Conservation (phyloP, 1,140 invertebrate species). For the Ceratina japonica region DNA sequence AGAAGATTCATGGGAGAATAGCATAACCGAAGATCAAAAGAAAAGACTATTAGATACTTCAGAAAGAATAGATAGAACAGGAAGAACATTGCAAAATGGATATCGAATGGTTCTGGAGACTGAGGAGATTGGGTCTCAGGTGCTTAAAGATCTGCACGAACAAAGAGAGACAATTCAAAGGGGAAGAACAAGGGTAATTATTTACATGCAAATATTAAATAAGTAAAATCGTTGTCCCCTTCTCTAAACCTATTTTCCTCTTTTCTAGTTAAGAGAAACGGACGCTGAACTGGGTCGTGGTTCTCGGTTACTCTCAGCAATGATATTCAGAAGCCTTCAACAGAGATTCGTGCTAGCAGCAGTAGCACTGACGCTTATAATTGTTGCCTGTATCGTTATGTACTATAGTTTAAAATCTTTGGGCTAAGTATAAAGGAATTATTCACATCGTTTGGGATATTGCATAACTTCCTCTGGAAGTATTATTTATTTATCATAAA, state of each 20-base stretch:
- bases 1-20: constrained; percentile 85
- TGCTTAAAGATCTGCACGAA: constrained; percentile 89
- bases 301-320: constrained; percentile 88
- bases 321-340: constrained; percentile 89
- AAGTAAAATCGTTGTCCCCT: constrained; percentile 3
- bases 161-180: constrained; percentile 93
- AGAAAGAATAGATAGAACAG: constrained; percentile 90
- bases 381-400: constrained; percentile 83
- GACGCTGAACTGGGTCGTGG: constrained; percentile 91
- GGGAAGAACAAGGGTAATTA: constrained; percentile 85
- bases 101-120: constrained; percentile 93
- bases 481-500: constrained; percentile 52
- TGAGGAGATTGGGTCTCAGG: constrained; percentile 90
- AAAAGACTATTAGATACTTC: constrained; percentile 93
- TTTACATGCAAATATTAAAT: constrained; percentile 1
- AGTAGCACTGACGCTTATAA: constrained; percentile 82
- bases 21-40: constrained; percentile 87
- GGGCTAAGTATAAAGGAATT: constrained; percentile 62
- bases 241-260: neutral
- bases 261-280: constrained; percentile 88
- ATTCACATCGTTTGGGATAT: constrained; percentile 15
- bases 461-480: constrained; percentile 13
- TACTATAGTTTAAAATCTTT: constrained; percentile 81
- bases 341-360: constrained; percentile 85
- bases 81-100: constrained; percentile 89